Base-by-base conservation (phyloP, 2,797 vertebrate genomes). In the Lophotriccus pileatus region DNA sequence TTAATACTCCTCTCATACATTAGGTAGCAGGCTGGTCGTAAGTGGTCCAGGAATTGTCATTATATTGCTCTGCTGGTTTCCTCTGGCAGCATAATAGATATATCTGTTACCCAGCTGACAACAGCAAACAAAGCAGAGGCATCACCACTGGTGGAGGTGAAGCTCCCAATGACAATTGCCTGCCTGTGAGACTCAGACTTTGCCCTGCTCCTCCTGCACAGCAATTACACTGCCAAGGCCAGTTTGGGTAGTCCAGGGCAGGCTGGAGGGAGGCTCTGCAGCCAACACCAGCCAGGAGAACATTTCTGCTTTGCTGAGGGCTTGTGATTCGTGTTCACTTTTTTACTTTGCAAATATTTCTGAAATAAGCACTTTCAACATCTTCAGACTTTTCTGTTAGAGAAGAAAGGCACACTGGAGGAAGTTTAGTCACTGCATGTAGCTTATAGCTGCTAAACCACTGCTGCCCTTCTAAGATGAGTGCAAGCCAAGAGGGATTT, bases 21-120 rank as follows among this genome's bases (percentile, higher is more conserved):
- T 63, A 72, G 59, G 75, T 70, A 73, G 70, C n/a, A 92, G 84
- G 32, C 50, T 83, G 85, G 39, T 67, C 62, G 6, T 87, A 90
- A 93, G 80, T 36, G 55, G 59, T 67, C 44, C 86, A 84, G 88
- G 43, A 94, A 82, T 77, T 93, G 80, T 69, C 77, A 79, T 84
- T 90, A 39, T 70, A 13, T 79, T 91, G 80, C 81, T 95, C 44
- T 84, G 70, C 77, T 90, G 86, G 64, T 82, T 95, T 95, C 52
- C 77, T 82, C 76, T 55, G 66, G 78, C 82, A 87, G 56, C 41
- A 12, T 79, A 79, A 95, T 23, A 56, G 83, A 92, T 87, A 15
- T 14, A 82, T 84, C 83, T 7, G 36, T 78, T 86, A 62, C 77
- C 19, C 25, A 47, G 70, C 67, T 93, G 94, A 87, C 92, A 96